These are phyloP conservation scores for Corythucha ciliata DNA, from an alignment of 2,888 invertebrate species.

Conservation along the genomic window DNA sequence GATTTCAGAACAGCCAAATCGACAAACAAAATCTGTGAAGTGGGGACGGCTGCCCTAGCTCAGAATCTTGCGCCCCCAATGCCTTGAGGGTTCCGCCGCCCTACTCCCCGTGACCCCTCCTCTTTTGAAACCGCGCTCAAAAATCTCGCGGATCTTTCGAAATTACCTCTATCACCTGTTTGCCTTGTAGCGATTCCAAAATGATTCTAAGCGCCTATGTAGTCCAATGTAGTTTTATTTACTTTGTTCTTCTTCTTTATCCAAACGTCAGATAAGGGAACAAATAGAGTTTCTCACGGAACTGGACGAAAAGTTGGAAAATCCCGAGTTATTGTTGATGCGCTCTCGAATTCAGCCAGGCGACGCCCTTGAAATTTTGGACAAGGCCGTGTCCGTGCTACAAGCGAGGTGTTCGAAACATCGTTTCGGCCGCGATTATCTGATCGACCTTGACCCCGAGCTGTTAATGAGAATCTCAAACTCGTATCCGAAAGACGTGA, in stretches of 20 bases:
- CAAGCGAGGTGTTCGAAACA: slow-evolving; percentile 40
- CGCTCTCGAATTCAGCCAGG: slow-evolving; percentile 45
- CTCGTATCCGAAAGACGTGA: slow-evolving; percentile 59
- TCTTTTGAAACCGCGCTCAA: no score
- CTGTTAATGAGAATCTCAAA: slow-evolving; percentile 69
- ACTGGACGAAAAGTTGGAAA: slow-evolving; percentile 38
- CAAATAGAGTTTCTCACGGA: slow-evolving; percentile 81
- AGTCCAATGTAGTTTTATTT: neutral
- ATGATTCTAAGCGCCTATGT: no score
- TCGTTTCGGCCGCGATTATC: slow-evolving; percentile 65
- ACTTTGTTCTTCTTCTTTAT: neutral
- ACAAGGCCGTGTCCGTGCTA: slow-evolving; percentile 53
- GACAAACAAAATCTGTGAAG: no score
- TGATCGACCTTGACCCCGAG: slow-evolving; percentile 71
- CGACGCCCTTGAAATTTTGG: slow-evolving; percentile 34
- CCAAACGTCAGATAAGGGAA: slow-evolving; percentile 50
- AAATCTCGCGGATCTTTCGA: no score
- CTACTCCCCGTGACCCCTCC: no score
- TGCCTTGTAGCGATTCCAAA: no score
- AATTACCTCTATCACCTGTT: no score
- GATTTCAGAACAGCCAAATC: no score
- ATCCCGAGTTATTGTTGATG: slow-evolving; percentile 58
- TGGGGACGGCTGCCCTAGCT: no score
- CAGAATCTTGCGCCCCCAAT: no score
- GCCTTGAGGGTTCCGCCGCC: no score